Evolutionary conservation across 1,140 invertebrate species (phyloP), one percentile per base, ranked within the genome.

Genomic region (Lanistes nyassanus): DNA sequence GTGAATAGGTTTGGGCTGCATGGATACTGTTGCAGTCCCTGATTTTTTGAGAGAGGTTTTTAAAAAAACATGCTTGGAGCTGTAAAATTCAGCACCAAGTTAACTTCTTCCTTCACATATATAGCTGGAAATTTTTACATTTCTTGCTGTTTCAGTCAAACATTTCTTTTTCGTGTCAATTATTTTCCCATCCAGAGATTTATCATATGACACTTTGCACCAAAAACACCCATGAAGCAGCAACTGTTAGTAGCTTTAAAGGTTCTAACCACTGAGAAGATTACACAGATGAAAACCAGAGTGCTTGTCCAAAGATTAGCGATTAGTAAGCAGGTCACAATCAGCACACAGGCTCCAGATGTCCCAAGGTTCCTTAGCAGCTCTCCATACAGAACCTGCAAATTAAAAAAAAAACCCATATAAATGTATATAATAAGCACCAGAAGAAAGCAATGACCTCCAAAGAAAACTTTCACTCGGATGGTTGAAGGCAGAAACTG

Each of bases 291-390:
- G 82, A 94, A 93, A 82, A 95, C 95, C 92, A 94, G 94, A 76
- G 93, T 91, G 89, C 93, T 95, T 75, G 93, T 94, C 88, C 92
- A 92, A 0, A 94, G 80, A 86, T 96, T 94, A n/a, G 94, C 94
- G 83, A 96, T 95, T 26, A 97, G 89, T 3, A 96, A 82, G 0
- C 93, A 86, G 19, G 95, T 95, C 60, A 94, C 95, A 23, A 93
- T 82, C 91, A 96, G 94, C 5, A 97, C 95, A 83, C 94, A 95
- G 11, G 94, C 77, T 67, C 96, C 89, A 0, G 95, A 95, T 66
- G 96, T 86, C 37, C 92, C 91, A 67, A 96, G 90, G 89, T 97
- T 97, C 75, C 95, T 91, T 69, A 93, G 92, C 2, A 97, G 92
- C 89, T 92, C 92, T 64, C 87, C 86, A 5, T 89, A 89, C n/a